Evolutionary conservation across 2,797 vertebrate species (phyloP), one percentile per base, ranked within the genome.

Genomic region (Decapterus maruadsi): DNA sequence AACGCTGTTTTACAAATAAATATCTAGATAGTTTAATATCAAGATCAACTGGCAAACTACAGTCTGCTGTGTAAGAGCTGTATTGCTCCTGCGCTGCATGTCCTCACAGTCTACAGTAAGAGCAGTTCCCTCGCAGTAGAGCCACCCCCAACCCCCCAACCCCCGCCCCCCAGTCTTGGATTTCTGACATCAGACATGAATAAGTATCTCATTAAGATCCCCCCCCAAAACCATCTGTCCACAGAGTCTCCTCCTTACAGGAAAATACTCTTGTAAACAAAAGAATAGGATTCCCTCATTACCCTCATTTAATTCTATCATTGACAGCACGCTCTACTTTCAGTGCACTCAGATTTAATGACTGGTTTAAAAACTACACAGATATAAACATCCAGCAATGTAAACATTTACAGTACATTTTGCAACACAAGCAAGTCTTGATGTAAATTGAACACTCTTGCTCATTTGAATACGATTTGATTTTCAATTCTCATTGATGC

Each of bases 161-260:
- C 26, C 26, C 26, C 26, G 48, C 64, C 48, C 56, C 55, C 31
- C 54, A 34, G 67, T 59, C 70, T 74, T 90, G 80, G 62, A 85
- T 87, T 80, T 91, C 86, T 91, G 89, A 89, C 89, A 93, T 89
- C 79, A 91, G 87, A 91, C 88, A 84, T 92, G 89, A 92, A 91
- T 91, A 92, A 91, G 73, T 65, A 86, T 87, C 90, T 93, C 89
- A 91, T 92, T 91, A 91, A 72, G 82, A 88, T 83, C 82, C 87
- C 84, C 84, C 81, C 31, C 31, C 31, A 82, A 84, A 93, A 93
- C 91, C 92, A 91, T 93, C 92, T 94, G 91, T 81, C 84, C 86
- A 80, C 71, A 75, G 60, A 84, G 81, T 83, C 85, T 80, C 78
- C 86, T 89, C 83, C 79, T 87, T 63, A 77, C 75, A 61, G 68